Evolutionary conservation across 2,113 vertebrate genomes (phyloP), one percentile per base, ranked within the genome.

Genomic region (Gyps fulvus): DNA sequence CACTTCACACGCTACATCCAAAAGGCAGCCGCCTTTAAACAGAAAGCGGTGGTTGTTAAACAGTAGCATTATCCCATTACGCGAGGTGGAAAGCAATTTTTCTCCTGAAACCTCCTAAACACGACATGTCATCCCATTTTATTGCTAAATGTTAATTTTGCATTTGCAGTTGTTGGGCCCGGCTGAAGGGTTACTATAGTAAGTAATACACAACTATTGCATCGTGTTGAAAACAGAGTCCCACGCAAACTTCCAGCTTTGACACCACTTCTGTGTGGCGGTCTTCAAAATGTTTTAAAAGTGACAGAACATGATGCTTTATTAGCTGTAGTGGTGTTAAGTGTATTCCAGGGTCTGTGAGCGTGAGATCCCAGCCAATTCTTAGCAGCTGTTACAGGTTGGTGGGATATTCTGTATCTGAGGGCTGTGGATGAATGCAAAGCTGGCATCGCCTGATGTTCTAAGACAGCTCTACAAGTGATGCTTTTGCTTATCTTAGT

Each of bases 401-500:
- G 81, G 58, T 57, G 49, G 61, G 38, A 47, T 93, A 31, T 71
- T 88, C 17, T 70, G 19, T n/a, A 2, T 70, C 27, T 23, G 43
- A 85, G 43, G 57, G 57, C 70, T 95, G 73, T 40, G 70, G 87
- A 62, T 74, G 84, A 74, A 57, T 38, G 14, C 34, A 52, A 26
- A 88, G 26, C 34, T 77, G 43, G 31, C 50, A 36, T 86, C 1
- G 5, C 65, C 27, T 73, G 25, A 55, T 85, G 55, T 87, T 83
- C 67, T 47, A 34, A 70, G 61, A 9, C 45, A 61, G 22, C 49
- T 83, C 54, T 80, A 7, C 14, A 63, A 87, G 58, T 43, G 78
- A 95, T 96, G 66, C 81, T 97, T 97, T 97, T 94, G 89, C 93
- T 97, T 98, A 90, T 95, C 89, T 84, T 93, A 85, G 84, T 95